phyloP scores from a whole-genome alignment of 2,797 vertebrate species.

The Microchirus variegatus region DNA sequence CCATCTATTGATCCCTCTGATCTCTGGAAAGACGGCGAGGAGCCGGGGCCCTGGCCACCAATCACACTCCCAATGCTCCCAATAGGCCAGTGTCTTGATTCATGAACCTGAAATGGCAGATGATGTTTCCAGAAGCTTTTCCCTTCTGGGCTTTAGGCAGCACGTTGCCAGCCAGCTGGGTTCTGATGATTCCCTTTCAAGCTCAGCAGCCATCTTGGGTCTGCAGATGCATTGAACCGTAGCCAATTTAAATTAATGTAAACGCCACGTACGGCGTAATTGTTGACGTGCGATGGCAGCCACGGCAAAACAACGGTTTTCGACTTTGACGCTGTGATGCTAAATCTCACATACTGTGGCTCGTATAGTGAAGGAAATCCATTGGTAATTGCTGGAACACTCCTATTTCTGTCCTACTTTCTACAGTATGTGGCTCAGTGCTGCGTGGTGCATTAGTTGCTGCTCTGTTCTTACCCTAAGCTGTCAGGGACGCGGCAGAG shows the following conservation, averaged over 20 bases:
- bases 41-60: conserved; percentile 30
- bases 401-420: conserved; percentile 69
- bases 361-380: conserved; percentile 43
- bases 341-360: conserved; percentile 21
- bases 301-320: conserved; percentile 6
- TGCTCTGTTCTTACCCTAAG: conserved; percentile 66
- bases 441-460: conserved; percentile 60
- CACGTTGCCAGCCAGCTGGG: conserved; percentile 34
- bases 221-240: conserved; percentile 29
- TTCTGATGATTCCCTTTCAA: conserved; percentile 74
- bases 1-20: conserved; percentile 65
- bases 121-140: conserved; percentile 41
- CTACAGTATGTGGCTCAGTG: conserved; percentile 52
- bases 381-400: conserved; percentile 57
- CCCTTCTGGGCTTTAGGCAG: conserved; percentile 31
- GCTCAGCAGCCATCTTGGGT: conserved; percentile 84
- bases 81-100: conserved; percentile 38
- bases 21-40: conserved; percentile 44
- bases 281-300: conserved; percentile 39
- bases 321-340: conserved; percentile 21
- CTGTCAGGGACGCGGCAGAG: conserved; percentile 70
- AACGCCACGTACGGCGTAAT: conserved; percentile 36
- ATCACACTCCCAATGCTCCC: conserved; percentile 33
- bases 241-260: conserved; percentile 60
- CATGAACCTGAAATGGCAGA: conserved; percentile 19